A percentile compares a stretch with the other conserved stretches of the same genome.
phyloP scores from a whole-genome alignment of 2,113 vertebrate species.

The Atlantisia rogersi region DNA sequence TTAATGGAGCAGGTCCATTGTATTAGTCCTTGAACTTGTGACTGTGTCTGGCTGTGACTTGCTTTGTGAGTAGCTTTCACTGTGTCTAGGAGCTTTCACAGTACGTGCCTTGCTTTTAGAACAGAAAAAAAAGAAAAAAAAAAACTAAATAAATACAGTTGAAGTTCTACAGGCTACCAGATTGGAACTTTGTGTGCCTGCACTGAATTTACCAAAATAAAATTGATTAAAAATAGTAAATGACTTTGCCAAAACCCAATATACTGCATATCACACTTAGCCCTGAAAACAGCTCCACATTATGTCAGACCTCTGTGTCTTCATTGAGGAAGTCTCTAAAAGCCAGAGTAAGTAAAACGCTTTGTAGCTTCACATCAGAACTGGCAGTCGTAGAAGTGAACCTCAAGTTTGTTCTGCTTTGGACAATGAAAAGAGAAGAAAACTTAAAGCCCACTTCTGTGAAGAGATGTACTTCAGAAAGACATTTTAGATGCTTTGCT shows the following conservation, averaged over 20 bases:
- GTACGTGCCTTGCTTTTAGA: neutral
- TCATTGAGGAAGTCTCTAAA: neutral
- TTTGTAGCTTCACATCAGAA: neutral
- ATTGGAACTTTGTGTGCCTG: neutral
- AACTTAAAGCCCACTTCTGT: neutral
- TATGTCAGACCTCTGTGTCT: neutral
- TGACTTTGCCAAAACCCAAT: neutral
- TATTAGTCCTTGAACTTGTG: neutral
- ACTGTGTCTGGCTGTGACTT: neutral
- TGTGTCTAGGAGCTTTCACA: neutral
- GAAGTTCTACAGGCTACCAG: neutral
- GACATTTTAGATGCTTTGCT: neutral
- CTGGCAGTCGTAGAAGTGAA: neutral
- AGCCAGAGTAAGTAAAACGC: neutral
- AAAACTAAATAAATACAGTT: neutral
- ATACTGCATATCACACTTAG: neutral
- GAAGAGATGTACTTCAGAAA: neutral
- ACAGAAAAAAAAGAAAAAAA: neutral
- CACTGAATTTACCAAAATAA: neutral
- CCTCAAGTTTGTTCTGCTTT: neutral
- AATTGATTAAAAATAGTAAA: neutral
- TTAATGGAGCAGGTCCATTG: neutral
- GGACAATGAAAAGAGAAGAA: neutral
- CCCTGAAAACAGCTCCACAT: neutral
- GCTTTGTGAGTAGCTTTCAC: neutral